These are phyloP conservation scores for Rhaphigaster nebulosa DNA, from an alignment of 2,888 invertebrate species.

Conservation along the genomic window DNA sequence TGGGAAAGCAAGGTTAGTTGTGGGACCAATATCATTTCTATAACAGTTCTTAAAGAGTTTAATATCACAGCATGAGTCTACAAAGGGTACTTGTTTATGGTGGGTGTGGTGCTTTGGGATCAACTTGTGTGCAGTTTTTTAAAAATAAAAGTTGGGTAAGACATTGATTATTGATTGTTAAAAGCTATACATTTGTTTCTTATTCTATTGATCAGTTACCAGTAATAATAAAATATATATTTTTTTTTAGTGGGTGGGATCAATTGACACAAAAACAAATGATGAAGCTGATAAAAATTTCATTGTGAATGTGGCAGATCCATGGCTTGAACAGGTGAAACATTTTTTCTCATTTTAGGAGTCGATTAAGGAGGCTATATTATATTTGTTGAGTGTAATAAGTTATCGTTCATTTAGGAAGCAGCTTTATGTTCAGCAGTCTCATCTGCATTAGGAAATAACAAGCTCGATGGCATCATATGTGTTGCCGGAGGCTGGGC, in stretches of 20 bases:
- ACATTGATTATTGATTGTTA: background rate
- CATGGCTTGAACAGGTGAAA: slow-evolving; percentile 80
- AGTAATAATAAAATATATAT: background rate
- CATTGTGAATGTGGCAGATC: slow-evolving; percentile 82
- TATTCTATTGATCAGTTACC: background rate
- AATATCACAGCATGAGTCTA: slow-evolving; percentile 59
- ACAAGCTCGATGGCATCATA: slow-evolving; percentile 93
- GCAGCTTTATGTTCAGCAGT: slow-evolving; percentile 78
- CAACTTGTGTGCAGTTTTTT: slow-evolving; percentile 88
- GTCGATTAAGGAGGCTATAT: background rate
- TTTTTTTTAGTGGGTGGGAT: slow-evolving; percentile 83
- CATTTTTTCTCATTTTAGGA: background rate
- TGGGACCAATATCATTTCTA: slow-evolving; percentile 21
- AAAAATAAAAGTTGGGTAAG: slow-evolving; percentile 90
- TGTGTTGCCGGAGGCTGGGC: slow-evolving; percentile 99
- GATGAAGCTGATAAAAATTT: slow-evolving; percentile 92
- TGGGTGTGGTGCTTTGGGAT: slow-evolving; percentile 95
- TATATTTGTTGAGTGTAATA: slow-evolving; percentile 39
- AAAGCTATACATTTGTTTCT: background rate
- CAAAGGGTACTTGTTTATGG: slow-evolving; percentile 93
- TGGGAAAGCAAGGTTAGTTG: background rate
- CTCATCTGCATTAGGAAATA: slow-evolving; percentile 76
- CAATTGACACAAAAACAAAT: slow-evolving; percentile 86
- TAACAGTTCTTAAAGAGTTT: background rate
- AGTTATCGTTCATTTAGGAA: slow-evolving; percentile 73